Conservation (phyloP, 2,113 vertebrate genomes). For the Falco punctatus region DNA sequence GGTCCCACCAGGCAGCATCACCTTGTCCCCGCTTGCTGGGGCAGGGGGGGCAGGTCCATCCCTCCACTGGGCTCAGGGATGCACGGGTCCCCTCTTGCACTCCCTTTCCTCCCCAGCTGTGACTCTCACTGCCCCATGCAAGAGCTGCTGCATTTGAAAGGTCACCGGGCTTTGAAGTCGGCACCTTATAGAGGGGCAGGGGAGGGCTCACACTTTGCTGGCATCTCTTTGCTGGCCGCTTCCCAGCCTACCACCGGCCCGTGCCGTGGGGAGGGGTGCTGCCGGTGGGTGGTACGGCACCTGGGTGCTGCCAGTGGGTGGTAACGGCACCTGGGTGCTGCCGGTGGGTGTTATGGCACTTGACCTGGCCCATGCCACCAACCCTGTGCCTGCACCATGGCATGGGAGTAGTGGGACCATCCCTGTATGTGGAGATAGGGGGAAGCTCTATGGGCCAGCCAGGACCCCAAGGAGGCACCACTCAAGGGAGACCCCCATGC, state of each 20-base stretch:
- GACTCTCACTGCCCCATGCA: neutral
- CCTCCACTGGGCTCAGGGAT: neutral
- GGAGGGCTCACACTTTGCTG: constrained; percentile 30
- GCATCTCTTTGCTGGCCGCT: neutral
- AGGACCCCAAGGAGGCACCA: accelerated
- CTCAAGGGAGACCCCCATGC: accelerated
- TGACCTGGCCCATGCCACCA: neutral
- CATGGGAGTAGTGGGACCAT: accelerated
- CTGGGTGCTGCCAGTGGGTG: neutral
- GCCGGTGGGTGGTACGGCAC: neutral
- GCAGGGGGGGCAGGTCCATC: neutral
- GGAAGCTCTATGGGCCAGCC: neutral
- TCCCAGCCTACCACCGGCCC: neutral
- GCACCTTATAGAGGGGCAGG: neutral
- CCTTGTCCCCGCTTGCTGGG: accelerated
- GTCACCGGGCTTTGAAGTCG: constrained; percentile 31
- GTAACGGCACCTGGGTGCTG: neutral
- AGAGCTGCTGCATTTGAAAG: constrained; percentile 23
- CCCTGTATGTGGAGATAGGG: accelerated
- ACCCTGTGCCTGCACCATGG: accelerated
- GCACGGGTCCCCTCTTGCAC: accelerated
- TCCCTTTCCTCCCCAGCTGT: neutral
- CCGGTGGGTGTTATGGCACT: neutral
- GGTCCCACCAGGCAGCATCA: neutral
- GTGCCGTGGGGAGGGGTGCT: neutral